Percentiles rank a stretch among this genome's conserved stretches.
Conservation (phyloP, 2,888 invertebrate species). For the Euzetes globulus region DNA sequence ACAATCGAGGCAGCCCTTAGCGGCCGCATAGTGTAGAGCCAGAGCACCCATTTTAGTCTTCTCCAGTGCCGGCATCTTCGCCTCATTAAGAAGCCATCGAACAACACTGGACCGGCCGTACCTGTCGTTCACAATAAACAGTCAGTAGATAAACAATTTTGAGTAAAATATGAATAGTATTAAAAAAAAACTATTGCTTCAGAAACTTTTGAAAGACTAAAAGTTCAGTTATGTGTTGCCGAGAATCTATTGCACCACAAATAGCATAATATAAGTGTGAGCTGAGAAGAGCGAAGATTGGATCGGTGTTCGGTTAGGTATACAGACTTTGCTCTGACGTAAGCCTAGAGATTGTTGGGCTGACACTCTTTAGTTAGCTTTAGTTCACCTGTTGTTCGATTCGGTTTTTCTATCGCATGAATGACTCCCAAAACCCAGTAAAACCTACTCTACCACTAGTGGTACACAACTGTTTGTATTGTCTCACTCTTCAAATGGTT, state of each 20-base stretch:
- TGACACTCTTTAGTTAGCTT: conserved; percentile 23
- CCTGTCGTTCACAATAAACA: conserved; percentile 46
- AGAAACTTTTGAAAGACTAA: background rate
- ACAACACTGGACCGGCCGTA: conserved; percentile 55
- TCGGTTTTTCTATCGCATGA: conserved; percentile 8
- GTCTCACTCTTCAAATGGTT: background rate
- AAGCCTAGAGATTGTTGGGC: background rate
- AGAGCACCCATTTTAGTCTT: conserved; percentile 49
- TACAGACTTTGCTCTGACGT: conserved; percentile 6
- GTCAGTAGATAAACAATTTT: background rate
- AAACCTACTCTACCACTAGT: conserved; percentile 25
- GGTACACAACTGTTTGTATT: background rate
- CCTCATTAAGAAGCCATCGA: conserved; percentile 57
- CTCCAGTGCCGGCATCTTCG: conserved; percentile 54
- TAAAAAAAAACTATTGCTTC: background rate
- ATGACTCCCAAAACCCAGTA: conserved; percentile 16
- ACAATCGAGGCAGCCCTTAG: conserved; percentile 75
- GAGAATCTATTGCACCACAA: background rate
- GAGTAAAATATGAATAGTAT: background rate
- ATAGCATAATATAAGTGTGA: background rate
- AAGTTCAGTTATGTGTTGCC: background rate
- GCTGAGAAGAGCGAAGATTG: background rate
- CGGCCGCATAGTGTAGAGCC: conserved; percentile 78
- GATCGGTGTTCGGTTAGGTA: background rate
- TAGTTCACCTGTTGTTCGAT: conserved; percentile 27